Evolutionary conservation across 2,797 vertebrate species (phyloP).

Genomic region (Darevskia mixta): DNA sequence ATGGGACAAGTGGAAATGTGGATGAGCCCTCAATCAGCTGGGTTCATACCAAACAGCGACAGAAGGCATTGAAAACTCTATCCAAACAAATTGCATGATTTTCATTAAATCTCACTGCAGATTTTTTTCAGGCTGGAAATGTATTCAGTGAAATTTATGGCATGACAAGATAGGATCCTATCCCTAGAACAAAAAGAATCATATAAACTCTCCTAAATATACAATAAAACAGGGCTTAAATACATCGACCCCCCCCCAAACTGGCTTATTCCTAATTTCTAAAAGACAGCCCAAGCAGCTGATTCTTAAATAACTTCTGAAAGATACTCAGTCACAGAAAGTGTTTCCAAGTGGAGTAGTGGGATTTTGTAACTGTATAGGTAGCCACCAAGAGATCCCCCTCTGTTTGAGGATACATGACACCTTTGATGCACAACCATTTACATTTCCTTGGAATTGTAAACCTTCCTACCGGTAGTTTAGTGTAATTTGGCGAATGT

Average conservation of each 20-base stretch:
- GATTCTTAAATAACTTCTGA: conserved; percentile 10
- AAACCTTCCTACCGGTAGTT: not conserved
- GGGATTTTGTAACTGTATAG: not conserved
- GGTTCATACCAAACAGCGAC: not conserved
- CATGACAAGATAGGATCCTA: not conserved
- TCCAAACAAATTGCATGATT: not conserved
- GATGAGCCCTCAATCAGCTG: not conserved
- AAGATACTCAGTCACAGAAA: not conserved
- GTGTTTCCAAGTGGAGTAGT: not conserved
- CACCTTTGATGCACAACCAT: not conserved
- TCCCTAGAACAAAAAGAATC: not conserved
- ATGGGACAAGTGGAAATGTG: too few species aligned
- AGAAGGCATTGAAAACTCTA: not conserved
- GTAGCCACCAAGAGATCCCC: not conserved
- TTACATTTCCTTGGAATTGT: conserved; percentile 11
- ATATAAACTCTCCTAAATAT: conserved; percentile 26
- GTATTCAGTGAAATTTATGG: conserved; percentile 22
- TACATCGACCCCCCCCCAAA: not conserved
- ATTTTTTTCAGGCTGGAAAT: not conserved
- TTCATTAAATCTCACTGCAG: too few species aligned
- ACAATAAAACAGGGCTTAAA: conserved; percentile 18
- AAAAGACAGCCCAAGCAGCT: conserved; percentile 1
- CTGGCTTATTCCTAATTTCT: conserved; percentile 14
- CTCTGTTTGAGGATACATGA: not conserved
- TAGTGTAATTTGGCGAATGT: not conserved